Evolutionary conservation across 2,797 vertebrate species (phyloP).

Genomic region (Salmo trutta): DNA sequence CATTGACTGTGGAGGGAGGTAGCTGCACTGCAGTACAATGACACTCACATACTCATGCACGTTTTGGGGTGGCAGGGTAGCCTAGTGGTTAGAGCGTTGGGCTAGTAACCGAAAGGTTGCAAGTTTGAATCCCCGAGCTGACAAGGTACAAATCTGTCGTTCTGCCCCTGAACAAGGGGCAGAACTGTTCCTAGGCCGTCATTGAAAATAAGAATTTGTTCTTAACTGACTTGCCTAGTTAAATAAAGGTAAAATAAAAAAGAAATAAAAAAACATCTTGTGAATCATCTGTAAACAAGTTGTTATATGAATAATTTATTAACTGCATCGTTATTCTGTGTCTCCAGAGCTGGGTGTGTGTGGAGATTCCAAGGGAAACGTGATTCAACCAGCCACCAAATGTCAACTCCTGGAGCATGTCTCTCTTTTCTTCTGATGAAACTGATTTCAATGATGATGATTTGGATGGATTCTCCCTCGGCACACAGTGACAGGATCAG

Average conservation of each 20-base stretch:
- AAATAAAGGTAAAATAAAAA: no score
- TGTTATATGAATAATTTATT: background rate
- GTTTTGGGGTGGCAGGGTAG: no score
- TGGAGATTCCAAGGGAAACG: conserved; percentile 72
- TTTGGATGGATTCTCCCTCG: conserved; percentile 52
- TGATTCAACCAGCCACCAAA: conserved; percentile 65
- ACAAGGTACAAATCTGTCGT: no score
- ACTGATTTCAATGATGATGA: background rate
- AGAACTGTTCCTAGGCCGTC: no score
- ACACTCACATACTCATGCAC: background rate
- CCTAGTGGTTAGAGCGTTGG: no score
- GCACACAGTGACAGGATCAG: conserved; percentile 79
- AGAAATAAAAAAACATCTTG: no score
- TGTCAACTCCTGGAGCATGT: conserved; percentile 48
- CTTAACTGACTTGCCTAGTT: no score
- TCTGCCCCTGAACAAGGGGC: no score
- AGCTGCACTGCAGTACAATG: background rate
- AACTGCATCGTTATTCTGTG: background rate
- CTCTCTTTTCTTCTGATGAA: background rate
- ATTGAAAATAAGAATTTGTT: no score
- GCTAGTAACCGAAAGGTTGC: no score
- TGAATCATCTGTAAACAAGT: background rate
- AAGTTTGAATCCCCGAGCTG: no score
- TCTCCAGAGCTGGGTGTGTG: conserved; percentile 71
- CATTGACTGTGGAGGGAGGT: conserved; percentile 61